Conservation (phyloP, 1,140 invertebrate genomes). For the Episyrphus balteatus region DNA sequence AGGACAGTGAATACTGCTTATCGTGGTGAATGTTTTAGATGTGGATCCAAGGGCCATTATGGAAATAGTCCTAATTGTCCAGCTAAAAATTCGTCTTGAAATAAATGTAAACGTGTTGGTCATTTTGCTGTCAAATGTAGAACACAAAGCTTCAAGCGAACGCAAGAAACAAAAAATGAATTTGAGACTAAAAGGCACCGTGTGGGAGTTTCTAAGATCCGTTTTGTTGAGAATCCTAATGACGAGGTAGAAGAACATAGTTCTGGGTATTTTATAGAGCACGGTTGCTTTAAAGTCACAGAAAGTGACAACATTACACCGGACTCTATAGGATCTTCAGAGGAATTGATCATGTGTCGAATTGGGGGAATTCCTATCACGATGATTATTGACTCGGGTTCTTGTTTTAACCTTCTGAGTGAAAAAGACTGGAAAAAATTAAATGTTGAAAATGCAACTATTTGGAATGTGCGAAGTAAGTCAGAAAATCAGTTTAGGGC, state of each 20-base stretch:
- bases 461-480: neutral
- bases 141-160: constrained; percentile 2
- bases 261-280: too few relatives aligned
- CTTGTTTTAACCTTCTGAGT: neutral
- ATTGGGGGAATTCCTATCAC: neutral
- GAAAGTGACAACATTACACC: too few relatives aligned
- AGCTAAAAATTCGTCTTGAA: constrained; percentile 6
- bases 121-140: constrained; percentile 9
- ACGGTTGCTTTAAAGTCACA: neutral
- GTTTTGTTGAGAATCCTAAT: too few relatives aligned
- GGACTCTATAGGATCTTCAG: neutral
- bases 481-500: constrained; percentile 2
- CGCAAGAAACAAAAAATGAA: too few relatives aligned
- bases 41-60: constrained; percentile 3
- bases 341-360: constrained; percentile 3
- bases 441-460: neutral
- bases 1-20: neutral
- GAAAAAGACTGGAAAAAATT: constrained; percentile 1
- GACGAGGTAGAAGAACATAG: too few relatives aligned
- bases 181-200: too few relatives aligned
- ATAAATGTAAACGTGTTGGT: constrained; percentile 5
- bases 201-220: too few relatives aligned
- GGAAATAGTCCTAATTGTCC: constrained; percentile 4
- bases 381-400: constrained; percentile 5
- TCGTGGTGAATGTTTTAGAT: constrained; percentile 5